Conservation (phyloP, 2,797 vertebrate species). For the Columba guinea region DNA sequence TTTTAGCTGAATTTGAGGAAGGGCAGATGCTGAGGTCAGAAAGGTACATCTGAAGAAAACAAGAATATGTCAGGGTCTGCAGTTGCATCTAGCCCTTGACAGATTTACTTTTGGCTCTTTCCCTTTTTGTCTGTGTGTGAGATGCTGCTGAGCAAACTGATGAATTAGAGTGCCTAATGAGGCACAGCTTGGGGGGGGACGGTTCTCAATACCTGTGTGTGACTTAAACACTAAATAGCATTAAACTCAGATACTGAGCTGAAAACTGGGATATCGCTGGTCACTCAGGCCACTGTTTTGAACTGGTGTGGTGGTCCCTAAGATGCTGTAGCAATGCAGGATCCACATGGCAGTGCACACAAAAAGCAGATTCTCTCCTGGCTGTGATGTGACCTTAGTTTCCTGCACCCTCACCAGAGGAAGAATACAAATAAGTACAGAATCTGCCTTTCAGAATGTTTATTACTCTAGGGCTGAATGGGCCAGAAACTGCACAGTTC, state of each 20-base stretch:
- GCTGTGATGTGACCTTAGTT: background rate
- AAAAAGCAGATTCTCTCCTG: background rate
- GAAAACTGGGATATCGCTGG: accelerated
- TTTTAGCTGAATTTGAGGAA: background rate
- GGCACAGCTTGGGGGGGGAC: background rate
- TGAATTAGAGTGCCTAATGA: background rate
- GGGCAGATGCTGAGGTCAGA: background rate
- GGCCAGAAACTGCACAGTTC: background rate
- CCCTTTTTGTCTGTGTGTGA: background rate
- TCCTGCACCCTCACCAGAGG: background rate
- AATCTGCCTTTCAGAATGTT: background rate
- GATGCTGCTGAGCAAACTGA: background rate
- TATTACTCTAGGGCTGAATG: background rate
- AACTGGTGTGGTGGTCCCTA: background rate
- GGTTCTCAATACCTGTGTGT: background rate
- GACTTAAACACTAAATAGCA: background rate
- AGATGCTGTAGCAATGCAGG: background rate
- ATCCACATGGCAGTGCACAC: background rate
- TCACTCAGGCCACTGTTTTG: background rate
- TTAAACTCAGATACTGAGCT: background rate
- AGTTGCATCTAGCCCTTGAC: background rate
- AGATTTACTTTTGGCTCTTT: background rate
- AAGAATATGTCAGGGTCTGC: background rate
- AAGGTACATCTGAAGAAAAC: background rate
- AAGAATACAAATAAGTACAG: background rate